These are phyloP conservation scores for Orycteropus afer DNA, from an alignment of 2,113 vertebrate species.

Conservation along the genomic window DNA sequence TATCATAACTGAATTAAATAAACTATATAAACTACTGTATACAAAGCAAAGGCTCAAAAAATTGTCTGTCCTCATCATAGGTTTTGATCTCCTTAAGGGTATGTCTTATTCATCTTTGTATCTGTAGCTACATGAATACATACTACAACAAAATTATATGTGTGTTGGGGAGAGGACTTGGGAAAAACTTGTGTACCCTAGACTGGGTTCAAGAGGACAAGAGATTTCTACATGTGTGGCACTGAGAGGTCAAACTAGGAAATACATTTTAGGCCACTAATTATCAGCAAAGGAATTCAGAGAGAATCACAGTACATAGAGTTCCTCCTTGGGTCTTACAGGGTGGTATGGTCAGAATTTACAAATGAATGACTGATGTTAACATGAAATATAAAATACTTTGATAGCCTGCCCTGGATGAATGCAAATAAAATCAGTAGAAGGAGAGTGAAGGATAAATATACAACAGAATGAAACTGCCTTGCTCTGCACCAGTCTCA, in stretches of 20 bases:
- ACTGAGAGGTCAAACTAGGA: not conserved
- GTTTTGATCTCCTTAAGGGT: accelerated
- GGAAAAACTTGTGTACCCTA: not conserved
- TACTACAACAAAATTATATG: accelerated
- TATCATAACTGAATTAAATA: too few relatives aligned
- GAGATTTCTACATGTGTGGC: not conserved
- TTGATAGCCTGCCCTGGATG: not conserved
- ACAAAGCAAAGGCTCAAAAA: accelerated
- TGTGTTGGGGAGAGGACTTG: not conserved
- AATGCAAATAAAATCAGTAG: not conserved
- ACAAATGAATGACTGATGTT: not conserved
- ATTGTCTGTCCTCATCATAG: accelerated
- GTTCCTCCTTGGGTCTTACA: accelerated
- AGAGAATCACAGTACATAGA: not conserved
- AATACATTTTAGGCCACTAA: not conserved
- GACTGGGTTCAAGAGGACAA: not conserved
- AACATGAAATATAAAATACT: not conserved
- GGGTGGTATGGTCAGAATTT: accelerated
- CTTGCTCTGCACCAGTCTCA: too few relatives aligned
- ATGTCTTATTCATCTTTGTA: not conserved
- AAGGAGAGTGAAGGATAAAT: not conserved
- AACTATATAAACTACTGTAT: accelerated
- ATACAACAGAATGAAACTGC: too few relatives aligned
- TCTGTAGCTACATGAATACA: not conserved
- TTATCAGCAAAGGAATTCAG: not conserved